These are phyloP conservation scores for Hemibagrus guttatus DNA, from an alignment of 2,797 vertebrate species.

Conservation along the genomic window DNA sequence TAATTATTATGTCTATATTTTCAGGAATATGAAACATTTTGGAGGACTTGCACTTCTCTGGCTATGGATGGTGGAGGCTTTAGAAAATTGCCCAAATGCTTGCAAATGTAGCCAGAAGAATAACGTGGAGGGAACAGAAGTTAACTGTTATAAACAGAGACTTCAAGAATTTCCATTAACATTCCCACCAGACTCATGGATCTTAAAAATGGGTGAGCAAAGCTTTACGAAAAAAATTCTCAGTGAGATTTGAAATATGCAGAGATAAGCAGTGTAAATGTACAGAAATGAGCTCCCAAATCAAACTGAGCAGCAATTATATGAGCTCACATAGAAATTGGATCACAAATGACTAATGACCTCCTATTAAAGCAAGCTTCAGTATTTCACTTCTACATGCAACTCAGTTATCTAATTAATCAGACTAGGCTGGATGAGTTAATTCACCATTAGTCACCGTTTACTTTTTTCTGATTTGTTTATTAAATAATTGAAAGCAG, in stretches of 20 bases:
- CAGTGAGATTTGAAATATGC: neutral
- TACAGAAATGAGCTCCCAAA: neutral
- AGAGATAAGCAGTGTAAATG: neutral
- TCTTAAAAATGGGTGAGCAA: constrained; percentile 74
- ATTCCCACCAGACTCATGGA: constrained; percentile 73
- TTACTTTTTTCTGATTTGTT: neutral
- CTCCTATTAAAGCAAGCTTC: too few relatives aligned
- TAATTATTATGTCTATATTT: constrained; percentile 15
- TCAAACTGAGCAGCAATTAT: neutral
- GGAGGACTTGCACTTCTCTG: constrained; percentile 37
- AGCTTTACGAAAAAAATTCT: neutral
- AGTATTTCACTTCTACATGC: neutral
- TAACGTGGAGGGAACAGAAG: constrained; percentile 67
- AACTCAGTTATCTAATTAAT: neutral
- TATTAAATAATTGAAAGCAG: neutral
- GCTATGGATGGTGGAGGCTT: constrained; percentile 57
- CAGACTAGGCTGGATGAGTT: neutral
- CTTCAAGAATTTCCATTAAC: constrained; percentile 67
- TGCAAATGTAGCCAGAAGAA: constrained; percentile 71
- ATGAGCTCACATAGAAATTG: neutral
- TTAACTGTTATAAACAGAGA: constrained; percentile 73
- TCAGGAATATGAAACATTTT: constrained; percentile 51
- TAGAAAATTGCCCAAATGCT: constrained; percentile 64
- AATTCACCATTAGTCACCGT: neutral
- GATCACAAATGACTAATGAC: neutral